These are phyloP conservation scores for Ladona fulva DNA, from an alignment of 1,140 invertebrate species.

Conservation along the genomic window DNA sequence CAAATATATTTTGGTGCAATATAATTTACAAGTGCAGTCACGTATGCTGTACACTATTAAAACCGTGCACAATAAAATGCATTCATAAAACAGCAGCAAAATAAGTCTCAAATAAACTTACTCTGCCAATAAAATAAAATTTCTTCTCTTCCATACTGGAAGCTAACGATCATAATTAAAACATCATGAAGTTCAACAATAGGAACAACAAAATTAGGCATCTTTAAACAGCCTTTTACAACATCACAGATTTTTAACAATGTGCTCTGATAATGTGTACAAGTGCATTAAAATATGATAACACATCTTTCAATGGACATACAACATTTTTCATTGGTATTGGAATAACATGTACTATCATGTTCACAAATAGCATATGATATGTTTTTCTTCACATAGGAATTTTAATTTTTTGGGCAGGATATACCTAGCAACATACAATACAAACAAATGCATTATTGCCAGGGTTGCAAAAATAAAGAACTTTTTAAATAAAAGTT, in stretches of 20 bases:
- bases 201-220: not conserved
- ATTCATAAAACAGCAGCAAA: not conserved
- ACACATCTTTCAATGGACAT: not conserved
- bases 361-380: not conserved
- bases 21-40: no score
- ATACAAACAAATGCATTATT: no score
- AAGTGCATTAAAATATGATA: no score
- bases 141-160: not conserved
- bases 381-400: not conserved
- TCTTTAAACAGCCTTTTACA: not conserved
- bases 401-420: not conserved
- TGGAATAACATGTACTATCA: not conserved
- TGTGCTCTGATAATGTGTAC: not conserved
- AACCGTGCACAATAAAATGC: not conserved
- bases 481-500: not conserved
- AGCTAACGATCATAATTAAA: not conserved
- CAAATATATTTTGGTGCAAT: no score
- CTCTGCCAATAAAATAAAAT: not conserved
- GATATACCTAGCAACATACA: no score
- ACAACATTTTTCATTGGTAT: not conserved
- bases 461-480: not conserved
- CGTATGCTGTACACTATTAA: no score
- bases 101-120: not conserved
- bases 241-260: not conserved
- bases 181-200: not conserved